Base-by-base conservation (phyloP, 2,113 vertebrate species). In the Dromas ardeola region DNA sequence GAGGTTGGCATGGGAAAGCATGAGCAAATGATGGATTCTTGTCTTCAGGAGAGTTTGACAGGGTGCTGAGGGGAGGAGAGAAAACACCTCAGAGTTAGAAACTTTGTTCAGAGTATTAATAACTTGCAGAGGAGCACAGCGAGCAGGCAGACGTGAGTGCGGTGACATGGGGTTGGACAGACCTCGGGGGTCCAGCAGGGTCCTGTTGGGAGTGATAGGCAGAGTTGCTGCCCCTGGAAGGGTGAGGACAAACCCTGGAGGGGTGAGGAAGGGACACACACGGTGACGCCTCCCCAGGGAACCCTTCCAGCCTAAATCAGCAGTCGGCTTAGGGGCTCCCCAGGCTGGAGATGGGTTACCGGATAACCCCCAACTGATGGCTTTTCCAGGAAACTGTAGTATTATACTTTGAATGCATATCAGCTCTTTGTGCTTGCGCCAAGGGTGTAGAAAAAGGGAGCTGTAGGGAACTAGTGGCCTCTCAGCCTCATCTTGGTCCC, bases 231-330 rank as follows among this genome's bases (percentile, higher is more conserved):
- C 66, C 71, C 10, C n/a, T 23, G 32, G 22, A 32, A 26, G 56
- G 66, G 30, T 20, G 11, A 77, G 55, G 63, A 69, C 71, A 47
- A 25, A 65, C 38, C 22, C 49, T 38, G 71, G 63, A 50, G 30
- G 36, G 63, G 7, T 26, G 36, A 36, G 13, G 13, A 32, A 36
- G 42, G 55, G 55, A 20, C 23, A 11, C 0, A 18, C 8, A 3
- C 0, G 4, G 63, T 70, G 50, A 65, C 0, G 0, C 30, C 34
- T n/a, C 30, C 18, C 17, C 17, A 40, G 30, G 55, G 43, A 59
- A 8, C 26, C 29, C 21, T 22, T 25, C 30, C 61, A 74, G 61
- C 69, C 40, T 27, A 15, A 30, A 17, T 20, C n/a, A 61, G 67
- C 40, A 32, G 69, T 15, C 27, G 65, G 58, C 42, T 50, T 14